Conservation (phyloP, 2,888 invertebrate species). For the Brenthis daphne region DNA sequence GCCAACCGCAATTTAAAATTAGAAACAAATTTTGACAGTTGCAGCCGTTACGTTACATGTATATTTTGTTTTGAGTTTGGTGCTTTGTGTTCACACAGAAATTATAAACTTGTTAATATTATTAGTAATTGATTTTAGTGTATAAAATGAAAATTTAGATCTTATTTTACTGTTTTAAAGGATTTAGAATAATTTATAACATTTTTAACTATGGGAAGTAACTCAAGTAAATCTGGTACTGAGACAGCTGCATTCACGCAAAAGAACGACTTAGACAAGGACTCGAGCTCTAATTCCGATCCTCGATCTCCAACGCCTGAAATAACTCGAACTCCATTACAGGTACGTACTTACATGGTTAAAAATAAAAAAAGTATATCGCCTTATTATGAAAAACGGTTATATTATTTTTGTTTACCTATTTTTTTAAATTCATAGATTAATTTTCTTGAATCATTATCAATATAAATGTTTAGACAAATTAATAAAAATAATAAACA, state of each 20-base stretch:
- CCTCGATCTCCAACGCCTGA: conserved; percentile 84
- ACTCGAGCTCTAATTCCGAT: conserved; percentile 65
- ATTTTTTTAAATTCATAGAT: no score
- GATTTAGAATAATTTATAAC: conserved; percentile 7
- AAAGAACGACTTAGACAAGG: conserved; percentile 58
- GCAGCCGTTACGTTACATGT: conserved; percentile 57
- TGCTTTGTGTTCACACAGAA: conserved; percentile 15
- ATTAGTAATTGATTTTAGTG: conserved; percentile 27
- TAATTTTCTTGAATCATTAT: no score
- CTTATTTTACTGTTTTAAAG: conserved; percentile 1
- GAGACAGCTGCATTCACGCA: conserved; percentile 54
- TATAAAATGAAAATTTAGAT: conserved; percentile 30
- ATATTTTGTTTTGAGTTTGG: conserved; percentile 49
- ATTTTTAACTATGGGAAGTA: conserved; percentile 63
- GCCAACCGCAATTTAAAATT: conserved; percentile 54
- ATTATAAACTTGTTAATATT: conserved; percentile 22
- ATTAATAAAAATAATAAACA: no score
- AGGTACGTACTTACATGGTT: conserved; percentile 62
- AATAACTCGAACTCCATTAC: conserved; percentile 82
- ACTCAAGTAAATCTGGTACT: conserved; percentile 63
- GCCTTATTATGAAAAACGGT: no score
- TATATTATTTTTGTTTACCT: neutral
- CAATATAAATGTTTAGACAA: no score
- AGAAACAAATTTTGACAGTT: conserved; percentile 61
- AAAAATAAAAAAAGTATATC: neutral